These are phyloP conservation scores for Spodoptera exigua DNA, from an alignment of 2,888 invertebrate species.

Conservation along the genomic window DNA sequence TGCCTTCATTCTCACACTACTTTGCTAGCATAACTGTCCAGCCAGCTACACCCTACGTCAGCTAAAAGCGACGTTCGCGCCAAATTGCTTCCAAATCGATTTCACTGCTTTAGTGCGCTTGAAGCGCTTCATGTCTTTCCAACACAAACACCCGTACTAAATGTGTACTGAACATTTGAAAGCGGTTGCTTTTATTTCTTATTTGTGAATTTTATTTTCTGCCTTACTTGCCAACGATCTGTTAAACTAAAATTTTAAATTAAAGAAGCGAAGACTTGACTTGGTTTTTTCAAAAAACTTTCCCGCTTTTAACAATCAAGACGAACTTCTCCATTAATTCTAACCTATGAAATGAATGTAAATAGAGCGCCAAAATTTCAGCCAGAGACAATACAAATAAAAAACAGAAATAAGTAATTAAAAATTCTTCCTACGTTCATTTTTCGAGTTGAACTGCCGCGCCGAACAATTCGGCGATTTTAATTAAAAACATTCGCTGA, in stretches of 20 bases:
- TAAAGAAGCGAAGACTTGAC: too few relatives aligned
- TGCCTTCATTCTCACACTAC: conserved; percentile 20
- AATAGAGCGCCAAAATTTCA: too few relatives aligned
- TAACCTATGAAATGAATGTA: too few relatives aligned
- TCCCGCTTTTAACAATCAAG: too few relatives aligned
- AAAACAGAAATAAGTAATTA: conserved; percentile 40
- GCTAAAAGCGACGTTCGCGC: conserved; percentile 34
- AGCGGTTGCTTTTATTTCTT: conserved; percentile 4
- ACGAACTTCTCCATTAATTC: too few relatives aligned
- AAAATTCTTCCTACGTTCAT: conserved; percentile 46
- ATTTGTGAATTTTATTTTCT: conserved; percentile 1
- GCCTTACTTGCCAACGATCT: too few relatives aligned
- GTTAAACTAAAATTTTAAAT: too few relatives aligned
- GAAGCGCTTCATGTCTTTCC: conserved; percentile 20
- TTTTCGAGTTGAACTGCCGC: conserved; percentile 41
- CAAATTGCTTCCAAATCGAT: conserved; percentile 41
- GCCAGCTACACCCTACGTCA: conserved; percentile 26
- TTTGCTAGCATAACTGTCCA: conserved; percentile 30
- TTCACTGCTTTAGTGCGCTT: conserved; percentile 29
- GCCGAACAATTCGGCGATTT: conserved; percentile 42
- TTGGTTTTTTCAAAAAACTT: too few relatives aligned
- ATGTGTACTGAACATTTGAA: conserved; percentile 20
- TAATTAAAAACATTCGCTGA: conserved; percentile 56
- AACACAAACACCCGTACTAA: conserved; percentile 23
- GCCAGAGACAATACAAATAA: conserved; percentile 1